Evolutionary conservation across 92 coral and sea anemone species (phyloP).

Genomic region (Virgularia gustaviana): DNA sequence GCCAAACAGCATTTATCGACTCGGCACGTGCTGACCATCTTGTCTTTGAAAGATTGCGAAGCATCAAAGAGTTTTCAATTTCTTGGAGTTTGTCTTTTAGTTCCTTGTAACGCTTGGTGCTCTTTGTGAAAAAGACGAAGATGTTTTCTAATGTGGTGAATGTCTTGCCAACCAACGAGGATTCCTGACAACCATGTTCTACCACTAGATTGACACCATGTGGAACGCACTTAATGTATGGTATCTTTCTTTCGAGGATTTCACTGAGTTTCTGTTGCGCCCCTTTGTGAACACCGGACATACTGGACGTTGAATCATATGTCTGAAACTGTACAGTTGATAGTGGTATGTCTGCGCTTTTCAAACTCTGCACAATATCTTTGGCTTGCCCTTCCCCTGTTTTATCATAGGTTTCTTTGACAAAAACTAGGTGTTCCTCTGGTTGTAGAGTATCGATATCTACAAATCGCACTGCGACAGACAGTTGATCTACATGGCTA

Average conservation of each 20-base stretch:
- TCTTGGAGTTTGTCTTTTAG: not conserved
- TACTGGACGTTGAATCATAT: not conserved
- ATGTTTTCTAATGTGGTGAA: not conserved
- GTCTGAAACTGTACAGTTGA: conserved; percentile 12
- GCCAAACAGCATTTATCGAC: conserved; percentile 7
- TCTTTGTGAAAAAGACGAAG: not conserved
- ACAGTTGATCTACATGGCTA: conserved; percentile 24
- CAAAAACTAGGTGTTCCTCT: not conserved
- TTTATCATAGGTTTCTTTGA: conserved; percentile 1
- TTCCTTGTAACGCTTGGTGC: conserved; percentile 11
- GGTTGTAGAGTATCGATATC: not conserved
- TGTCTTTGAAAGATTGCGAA: conserved; percentile 19
- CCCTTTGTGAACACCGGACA: not conserved
- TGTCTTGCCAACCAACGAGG: conserved; percentile 1
- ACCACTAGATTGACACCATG: conserved; percentile 8
- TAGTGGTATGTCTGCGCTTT: not conserved
- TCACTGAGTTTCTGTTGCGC: not conserved
- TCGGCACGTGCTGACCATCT: conserved; percentile 26
- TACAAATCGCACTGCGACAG: conserved; percentile 2
- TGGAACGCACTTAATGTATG: conserved; percentile 7
- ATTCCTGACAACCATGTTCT: conserved; percentile 15
- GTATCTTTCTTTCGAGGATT: conserved; percentile 4
- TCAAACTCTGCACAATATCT: conserved; percentile 16
- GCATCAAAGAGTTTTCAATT: conserved; percentile 6
- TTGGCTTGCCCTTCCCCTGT: conserved; percentile 8